Base-by-base conservation (phyloP, 2,113 vertebrate genomes). In the Micronycteris hirsuta region DNA sequence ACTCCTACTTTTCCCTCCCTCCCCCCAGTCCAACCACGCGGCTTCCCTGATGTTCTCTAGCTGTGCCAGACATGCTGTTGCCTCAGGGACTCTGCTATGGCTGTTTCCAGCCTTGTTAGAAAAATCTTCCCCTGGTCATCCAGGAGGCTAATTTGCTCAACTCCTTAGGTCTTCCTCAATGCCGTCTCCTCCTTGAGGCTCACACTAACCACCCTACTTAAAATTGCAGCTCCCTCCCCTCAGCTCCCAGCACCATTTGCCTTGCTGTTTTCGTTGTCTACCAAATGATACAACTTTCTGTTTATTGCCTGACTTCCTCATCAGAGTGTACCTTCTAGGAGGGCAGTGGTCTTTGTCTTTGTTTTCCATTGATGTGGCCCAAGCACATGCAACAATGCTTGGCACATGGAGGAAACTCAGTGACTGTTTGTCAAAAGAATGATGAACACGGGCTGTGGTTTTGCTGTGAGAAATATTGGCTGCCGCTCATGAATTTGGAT, bases 401-500 rank as follows among this genome's bases (percentile, higher is more conserved):
- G 45, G 22, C 71, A 85, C 28, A 4, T 45, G 49, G n/a, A 81
- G n/a, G 74, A 36, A 89, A 19, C n/a, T 36, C 47, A 49, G 0
- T 71, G 70, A 65, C 5, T 93, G 56, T 80, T 58, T 95, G 89
- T 95, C 65, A 85, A 77, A 85, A 81, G 89, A 70, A 45, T 36
- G 61, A 14, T 94, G 19, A 86, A 38, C 36, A 36, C 68, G 88
- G 74, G 56, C 47, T 82, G 0, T 45, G 49, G 5, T 56, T 91
- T 93, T 81, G 68, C 71, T 85, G 5, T 49, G 36, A 82, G 88
- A 94, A 95, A 63, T 90, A 77, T 1, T 81, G 71, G 33, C 45
- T 81, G 12, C 38, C 49, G 65, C 76, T 86, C 63, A 49, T 92
- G 54, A 92, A 49, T 92, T 93, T 78, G 95, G 54, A 74, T 94